Conservation (phyloP, 2,888 invertebrate genomes). For the Osmoderma eremita region DNA sequence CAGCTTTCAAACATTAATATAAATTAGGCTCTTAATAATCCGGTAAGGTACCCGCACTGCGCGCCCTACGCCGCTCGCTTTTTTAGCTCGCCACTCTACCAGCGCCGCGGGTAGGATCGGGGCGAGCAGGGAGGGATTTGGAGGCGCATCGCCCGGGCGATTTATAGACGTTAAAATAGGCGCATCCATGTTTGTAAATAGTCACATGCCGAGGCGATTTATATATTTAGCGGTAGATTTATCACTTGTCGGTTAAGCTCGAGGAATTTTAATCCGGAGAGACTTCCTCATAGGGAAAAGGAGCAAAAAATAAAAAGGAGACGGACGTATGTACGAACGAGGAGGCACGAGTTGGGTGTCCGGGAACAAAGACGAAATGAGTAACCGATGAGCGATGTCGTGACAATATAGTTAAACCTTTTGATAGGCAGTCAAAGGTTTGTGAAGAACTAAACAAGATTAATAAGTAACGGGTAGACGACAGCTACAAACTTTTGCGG, state of each 20-base stretch:
- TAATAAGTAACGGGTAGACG: too few species aligned
- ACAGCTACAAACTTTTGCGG: too few species aligned
- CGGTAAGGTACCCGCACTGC: conserved; percentile 17
- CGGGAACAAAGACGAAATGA: conserved; percentile 28
- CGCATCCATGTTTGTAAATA: conserved; percentile 51
- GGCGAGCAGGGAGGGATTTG: conserved; percentile 1
- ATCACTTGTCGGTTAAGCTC: conserved; percentile 60
- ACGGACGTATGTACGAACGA: too few species aligned
- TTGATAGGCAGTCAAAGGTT: conserved; percentile 1
- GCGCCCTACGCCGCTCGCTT: neutral
- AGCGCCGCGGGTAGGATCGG: neutral
- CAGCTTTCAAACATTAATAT: conserved; percentile 41
- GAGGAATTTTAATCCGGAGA: conserved; percentile 61
- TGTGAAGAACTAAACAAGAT: too few species aligned
- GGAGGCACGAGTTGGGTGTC: neutral
- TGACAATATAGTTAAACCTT: conserved; percentile 1
- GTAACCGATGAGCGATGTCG: conserved; percentile 9
- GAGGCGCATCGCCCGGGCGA: conserved; percentile 36
- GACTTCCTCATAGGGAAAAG: conserved; percentile 55
- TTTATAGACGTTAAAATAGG: conserved; percentile 52
- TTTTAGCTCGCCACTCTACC: neutral
- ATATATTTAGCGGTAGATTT: conserved; percentile 64
- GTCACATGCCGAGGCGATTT: conserved; percentile 62
- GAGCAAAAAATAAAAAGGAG: conserved; percentile 9
- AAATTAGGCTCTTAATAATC: conserved; percentile 44